Percentiles rank a stretch among this genome's conserved stretches.
Evolutionary conservation across 2,888 invertebrate genomes (phyloP).

Genomic region (Podabrus alpinus): DNA sequence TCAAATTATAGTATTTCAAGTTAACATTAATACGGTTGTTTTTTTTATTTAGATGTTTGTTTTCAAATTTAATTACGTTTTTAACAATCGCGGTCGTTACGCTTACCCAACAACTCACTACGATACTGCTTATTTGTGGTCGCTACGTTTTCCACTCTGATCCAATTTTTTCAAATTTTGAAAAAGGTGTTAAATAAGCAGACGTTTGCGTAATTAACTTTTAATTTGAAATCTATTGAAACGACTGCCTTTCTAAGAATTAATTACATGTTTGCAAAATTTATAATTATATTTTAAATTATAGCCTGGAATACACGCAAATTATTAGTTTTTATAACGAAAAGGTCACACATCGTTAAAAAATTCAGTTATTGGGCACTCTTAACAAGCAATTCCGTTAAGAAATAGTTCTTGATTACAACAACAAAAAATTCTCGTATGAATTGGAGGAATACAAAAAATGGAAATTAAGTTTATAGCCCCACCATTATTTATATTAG

Average conservation of each 20-base stretch:
- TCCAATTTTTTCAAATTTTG: neutral
- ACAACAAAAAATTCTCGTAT: constrained; percentile 31
- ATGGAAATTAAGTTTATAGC: neutral
- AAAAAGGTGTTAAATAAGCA: neutral
- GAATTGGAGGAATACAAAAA: neutral
- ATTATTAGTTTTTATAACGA: neutral
- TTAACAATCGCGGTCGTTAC: neutral
- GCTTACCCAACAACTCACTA: too few relatives aligned
- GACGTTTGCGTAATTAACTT: neutral
- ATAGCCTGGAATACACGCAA: neutral
- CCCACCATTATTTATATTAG: neutral
- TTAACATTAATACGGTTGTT: neutral
- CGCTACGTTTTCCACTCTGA: too few relatives aligned
- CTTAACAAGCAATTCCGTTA: neutral
- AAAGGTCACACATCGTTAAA: neutral
- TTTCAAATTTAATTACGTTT: neutral
- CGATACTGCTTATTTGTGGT: neutral
- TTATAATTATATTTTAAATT: neutral
- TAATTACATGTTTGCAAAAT: neutral
- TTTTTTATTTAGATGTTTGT: neutral
- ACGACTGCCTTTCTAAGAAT: neutral
- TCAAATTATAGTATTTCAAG: neutral
- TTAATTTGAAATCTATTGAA: neutral
- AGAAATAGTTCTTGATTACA: neutral
- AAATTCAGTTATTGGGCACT: neutral